Base-by-base conservation (phyloP, 1,140 invertebrate species). In the Drosophila insularis region DNA sequence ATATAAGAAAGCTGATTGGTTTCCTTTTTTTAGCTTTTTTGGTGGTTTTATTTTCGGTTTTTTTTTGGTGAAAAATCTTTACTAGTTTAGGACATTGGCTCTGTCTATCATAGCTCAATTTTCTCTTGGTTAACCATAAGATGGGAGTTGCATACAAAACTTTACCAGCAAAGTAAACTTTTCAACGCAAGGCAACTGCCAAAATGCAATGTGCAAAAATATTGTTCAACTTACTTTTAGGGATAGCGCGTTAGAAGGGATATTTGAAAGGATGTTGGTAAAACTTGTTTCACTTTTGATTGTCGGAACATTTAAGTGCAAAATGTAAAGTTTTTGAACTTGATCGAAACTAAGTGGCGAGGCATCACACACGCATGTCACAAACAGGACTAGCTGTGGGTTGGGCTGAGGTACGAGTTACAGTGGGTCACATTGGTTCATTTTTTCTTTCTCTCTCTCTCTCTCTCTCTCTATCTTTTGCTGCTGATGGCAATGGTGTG, bases 311-410 rank as follows among this genome's bases (percentile, higher is more conserved):
- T 78, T 86, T 86, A 80, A 84, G 81, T 86, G 82, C 74, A 81
- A 62, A 78, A 81, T 87, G 67, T 68, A 79, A 82, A 86, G 71
- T 87, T 87, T 46, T 59, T n/a, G 73, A 75, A 71, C 59, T 86
- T 85, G 70, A 86, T 86, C 81, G 70, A 75, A 86, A 78, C 74
- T 79, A 87, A 86, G 82, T 86, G 84, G 84, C 75, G 67, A 73
- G 56, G 69, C 79, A 77, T 82, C 7, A 61, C 31, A 31, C 84
- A 86, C 72, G 82, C 82, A 82, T 86, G 82, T 67, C 79, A 84
- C 70, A 79, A 67, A 21, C 65, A 78, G 35, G 32, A 35, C 32
- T 8, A 35, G 8, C 4, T 5, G 5, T 27, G 32, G 10, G 32
- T 35, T 8, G 4, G 32, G 23, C n/a, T n/a, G n/a, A n/a, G 23